phyloP scores from a whole-genome alignment of 2,797 vertebrate genomes.

The Sebastes cheni region DNA sequence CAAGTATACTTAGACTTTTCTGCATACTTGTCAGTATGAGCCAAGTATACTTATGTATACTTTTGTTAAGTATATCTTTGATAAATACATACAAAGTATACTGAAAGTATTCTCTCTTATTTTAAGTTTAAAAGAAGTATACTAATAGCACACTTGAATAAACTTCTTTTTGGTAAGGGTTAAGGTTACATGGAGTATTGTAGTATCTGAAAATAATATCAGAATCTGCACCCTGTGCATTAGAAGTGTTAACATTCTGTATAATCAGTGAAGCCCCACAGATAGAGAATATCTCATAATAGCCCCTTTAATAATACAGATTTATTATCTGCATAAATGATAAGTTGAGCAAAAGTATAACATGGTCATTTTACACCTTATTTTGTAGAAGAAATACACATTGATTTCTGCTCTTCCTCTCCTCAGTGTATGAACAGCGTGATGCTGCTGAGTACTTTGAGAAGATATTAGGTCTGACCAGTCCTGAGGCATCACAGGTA shows the following conservation, averaged over 20 bases:
- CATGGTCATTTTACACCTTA: fast-evolving
- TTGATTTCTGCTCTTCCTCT: neutral
- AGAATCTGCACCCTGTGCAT: neutral
- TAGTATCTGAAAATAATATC: neutral
- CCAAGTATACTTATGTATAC: too few relatives aligned
- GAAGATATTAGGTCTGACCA: conserved; percentile 66
- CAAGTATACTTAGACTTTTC: too few relatives aligned
- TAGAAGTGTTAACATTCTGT: neutral
- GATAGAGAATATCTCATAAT: neutral
- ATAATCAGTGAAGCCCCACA: neutral
- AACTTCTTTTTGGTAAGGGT: neutral
- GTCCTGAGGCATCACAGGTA: conserved; percentile 57
- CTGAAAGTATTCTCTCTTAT: too few relatives aligned
- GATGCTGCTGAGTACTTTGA: conserved; percentile 80
- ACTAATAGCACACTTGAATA: too few relatives aligned
- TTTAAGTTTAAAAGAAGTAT: too few relatives aligned
- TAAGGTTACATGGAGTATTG: neutral
- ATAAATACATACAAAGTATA: too few relatives aligned
- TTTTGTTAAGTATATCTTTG: too few relatives aligned
- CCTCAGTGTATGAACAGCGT: conserved; percentile 58
- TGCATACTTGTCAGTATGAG: too few relatives aligned
- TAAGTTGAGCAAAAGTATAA: too few relatives aligned
- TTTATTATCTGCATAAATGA: too few relatives aligned
- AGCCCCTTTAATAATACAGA: too few relatives aligned
- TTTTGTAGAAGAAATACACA: neutral